Evolutionary conservation across 2,797 vertebrate species (phyloP).

Genomic region (Tadarida brasiliensis): DNA sequence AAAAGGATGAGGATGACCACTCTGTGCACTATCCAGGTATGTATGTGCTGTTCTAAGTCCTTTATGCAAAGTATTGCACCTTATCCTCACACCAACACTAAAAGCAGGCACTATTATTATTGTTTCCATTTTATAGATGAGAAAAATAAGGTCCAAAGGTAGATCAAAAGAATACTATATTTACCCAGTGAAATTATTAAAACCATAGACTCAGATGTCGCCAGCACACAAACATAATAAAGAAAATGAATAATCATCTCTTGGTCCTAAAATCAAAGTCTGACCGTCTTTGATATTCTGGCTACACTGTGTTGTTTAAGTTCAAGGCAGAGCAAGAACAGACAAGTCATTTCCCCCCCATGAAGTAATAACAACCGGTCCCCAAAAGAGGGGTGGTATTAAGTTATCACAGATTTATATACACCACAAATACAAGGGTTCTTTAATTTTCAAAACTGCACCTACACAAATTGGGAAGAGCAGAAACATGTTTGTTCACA

Average conservation of each 20-base stretch:
- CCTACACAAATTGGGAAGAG: not conserved
- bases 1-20: not conserved
- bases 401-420: not conserved
- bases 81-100: not conserved
- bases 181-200: constrained; percentile 22
- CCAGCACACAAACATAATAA: not conserved
- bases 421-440: not conserved
- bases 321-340: not conserved
- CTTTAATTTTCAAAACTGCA: constrained; percentile 26
- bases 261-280: constrained; percentile 30
- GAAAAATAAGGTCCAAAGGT: not conserved
- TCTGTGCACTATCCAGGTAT: too few relatives aligned
- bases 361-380: not conserved
- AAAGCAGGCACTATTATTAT: not conserved
- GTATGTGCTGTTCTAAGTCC: accelerated
- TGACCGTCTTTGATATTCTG: constrained; percentile 4
- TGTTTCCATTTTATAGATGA: constrained; percentile 28
- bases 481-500: not conserved
- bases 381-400: not conserved
- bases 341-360: not conserved
- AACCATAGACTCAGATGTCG: not conserved
- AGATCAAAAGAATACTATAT: constrained; percentile 67
- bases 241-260: constrained; percentile 41
- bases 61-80: not conserved
- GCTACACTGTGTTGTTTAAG: not conserved